These are phyloP conservation scores for Drosophila parabipectinata DNA, from an alignment of 1,140 invertebrate genomes.

Conservation along the genomic window DNA sequence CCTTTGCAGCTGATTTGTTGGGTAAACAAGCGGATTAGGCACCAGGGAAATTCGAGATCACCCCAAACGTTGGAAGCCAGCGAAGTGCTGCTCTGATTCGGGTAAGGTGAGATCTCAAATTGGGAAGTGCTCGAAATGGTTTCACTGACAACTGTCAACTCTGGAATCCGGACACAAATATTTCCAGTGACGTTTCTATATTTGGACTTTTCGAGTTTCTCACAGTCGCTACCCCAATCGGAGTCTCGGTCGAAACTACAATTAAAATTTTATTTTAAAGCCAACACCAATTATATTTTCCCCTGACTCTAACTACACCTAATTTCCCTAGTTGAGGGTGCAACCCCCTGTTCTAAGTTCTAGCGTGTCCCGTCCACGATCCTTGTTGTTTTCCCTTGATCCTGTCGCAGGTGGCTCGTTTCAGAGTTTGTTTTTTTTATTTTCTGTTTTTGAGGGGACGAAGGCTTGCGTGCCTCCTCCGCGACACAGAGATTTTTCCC, in stretches of 20 bases:
- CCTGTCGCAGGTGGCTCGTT: constrained; percentile 66
- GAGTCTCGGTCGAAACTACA: constrained; percentile 25
- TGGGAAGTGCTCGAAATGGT: constrained; percentile 54
- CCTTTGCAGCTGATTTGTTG: constrained; percentile 66
- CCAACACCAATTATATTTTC: constrained; percentile 62
- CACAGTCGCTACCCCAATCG: constrained; percentile 47
- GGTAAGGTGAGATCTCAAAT: constrained; percentile 59
- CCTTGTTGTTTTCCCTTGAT: constrained; percentile 21
- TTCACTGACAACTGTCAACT: constrained; percentile 62
- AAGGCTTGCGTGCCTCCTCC: constrained; percentile 56
- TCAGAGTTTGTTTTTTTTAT: constrained; percentile 32
- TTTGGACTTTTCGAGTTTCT: constrained; percentile 28
- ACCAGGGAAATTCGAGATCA: constrained; percentile 56
- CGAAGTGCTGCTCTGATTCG: constrained; percentile 48
- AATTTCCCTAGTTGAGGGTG: constrained; percentile 41
- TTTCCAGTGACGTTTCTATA: constrained; percentile 45
- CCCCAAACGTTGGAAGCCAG: constrained; percentile 54
- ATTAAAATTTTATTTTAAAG: constrained; percentile 71
- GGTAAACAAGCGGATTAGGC: constrained; percentile 75
- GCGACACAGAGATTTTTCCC: constrained; percentile 58
- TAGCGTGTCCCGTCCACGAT: constrained; percentile 8
- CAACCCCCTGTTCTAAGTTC: constrained; percentile 27
- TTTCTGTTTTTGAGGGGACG: neutral
- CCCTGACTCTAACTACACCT: constrained; percentile 34
- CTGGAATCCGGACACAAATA: constrained; percentile 4